A percentile compares a stretch with the other conserved stretches of the same genome.
phyloP scores from a whole-genome alignment of 2,113 vertebrate species.

The Alligator mississippiensis region DNA sequence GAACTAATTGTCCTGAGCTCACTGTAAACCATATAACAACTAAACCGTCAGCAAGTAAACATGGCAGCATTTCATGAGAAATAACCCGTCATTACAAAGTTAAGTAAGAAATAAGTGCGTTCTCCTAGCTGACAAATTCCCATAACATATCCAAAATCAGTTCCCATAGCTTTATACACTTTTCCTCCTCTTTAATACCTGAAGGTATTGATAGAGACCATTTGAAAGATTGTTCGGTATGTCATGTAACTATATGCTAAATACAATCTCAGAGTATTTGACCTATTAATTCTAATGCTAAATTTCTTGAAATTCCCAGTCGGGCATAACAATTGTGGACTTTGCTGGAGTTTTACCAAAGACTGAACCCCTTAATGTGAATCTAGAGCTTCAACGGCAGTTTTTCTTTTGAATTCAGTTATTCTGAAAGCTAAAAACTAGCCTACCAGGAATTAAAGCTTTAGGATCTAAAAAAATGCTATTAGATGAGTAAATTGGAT shows the following conservation, averaged over 20 bases:
- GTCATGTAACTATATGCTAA: too few species aligned
- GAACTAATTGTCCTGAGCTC: background rate
- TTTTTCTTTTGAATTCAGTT: accelerated
- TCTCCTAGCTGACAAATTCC: constrained; percentile 17
- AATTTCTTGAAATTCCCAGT: background rate
- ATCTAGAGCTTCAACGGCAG: background rate
- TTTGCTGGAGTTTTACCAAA: background rate
- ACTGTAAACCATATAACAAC: background rate
- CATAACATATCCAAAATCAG: background rate
- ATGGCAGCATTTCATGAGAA: background rate
- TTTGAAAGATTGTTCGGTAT: background rate
- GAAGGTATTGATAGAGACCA: background rate
- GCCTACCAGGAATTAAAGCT: background rate
- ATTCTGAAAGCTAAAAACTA: background rate
- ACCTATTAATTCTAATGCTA: background rate
- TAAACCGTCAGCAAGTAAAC: background rate
- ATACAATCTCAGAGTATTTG: background rate
- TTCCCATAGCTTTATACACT: background rate
- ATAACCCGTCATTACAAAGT: background rate
- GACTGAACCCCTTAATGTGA: background rate
- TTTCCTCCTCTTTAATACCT: background rate
- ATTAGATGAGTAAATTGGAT: background rate
- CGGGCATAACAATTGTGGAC: background rate
- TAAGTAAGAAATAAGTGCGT: background rate
- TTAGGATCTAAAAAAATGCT: background rate